Base-by-base conservation (phyloP, 2,113 vertebrate species). In the Tyrannus savana region DNA sequence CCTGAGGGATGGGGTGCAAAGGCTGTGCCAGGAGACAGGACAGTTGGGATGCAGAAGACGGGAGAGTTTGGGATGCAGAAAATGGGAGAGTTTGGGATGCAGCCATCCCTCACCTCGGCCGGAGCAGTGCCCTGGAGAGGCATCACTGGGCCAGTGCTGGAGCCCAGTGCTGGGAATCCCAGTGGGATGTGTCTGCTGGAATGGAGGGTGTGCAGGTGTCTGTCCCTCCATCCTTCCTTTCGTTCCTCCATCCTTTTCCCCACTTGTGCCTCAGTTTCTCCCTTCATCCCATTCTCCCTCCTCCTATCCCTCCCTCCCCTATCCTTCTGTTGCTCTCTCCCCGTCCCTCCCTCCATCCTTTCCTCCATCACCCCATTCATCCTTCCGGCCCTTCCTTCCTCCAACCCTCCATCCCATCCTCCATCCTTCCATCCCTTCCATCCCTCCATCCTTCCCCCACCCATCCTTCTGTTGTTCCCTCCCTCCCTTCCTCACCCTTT, bases 111-210 rank as follows among this genome's bases (percentile, higher is more conserved):
- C 35, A 16, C 28, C 49, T 72, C 3, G 0, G 25, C 22, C 31
- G 10, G 14, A 39, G 6, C 4, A 2, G 49, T 42, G 66, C 23
- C 41, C 0, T 1, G 23, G 33, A 39, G 19, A 23, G 33, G 3
- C 0, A 0, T 41, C 66, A 33, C 17, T 42, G 22, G 37, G 18
- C 16, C 27, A 12, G 52, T 7, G 39, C 7, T 7, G 17, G 27
- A 71, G 41, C 11, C 21, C 0, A 0, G 52, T 41, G 31, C 44
- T 60, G 59, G 41, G 31, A 84, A 56, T 60, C 9, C 13, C 28
- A 4, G 14, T 28, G 13, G 64, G 37, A 47, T 39, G 18, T n/a
- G 30, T 23, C 58, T 33, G 30, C 24, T 68, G 3, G 5, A 30
- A 39, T 2, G 19, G 18, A 16, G 19, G 44, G 6, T 23, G 3